Evolutionary conservation across 2,797 vertebrate species (phyloP).

Genomic region (Galagoides demidoff): DNA sequence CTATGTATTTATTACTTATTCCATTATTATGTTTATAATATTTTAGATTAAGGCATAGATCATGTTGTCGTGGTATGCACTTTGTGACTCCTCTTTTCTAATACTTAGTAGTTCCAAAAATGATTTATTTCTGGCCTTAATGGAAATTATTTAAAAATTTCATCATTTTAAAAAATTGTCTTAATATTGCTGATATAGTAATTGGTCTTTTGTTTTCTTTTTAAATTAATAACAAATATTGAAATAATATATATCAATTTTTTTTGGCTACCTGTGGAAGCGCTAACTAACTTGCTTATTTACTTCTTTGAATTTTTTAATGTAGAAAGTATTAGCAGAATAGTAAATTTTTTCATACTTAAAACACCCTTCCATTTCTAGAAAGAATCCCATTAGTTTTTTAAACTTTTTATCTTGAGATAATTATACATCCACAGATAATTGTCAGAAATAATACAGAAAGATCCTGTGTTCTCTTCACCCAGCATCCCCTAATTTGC

Average conservation of each 20-base stretch:
- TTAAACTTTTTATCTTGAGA: neutral
- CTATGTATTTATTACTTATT: neutral
- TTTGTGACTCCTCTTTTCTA: neutral
- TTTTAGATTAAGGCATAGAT: neutral
- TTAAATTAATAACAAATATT: conserved; percentile 20
- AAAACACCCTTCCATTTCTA: neutral
- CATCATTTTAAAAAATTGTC: neutral
- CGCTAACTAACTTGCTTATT: neutral
- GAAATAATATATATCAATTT: neutral
- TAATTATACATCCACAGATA: neutral
- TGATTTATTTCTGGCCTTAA: neutral
- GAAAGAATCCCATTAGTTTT: neutral
- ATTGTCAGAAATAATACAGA: neutral
- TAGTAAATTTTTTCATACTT: neutral
- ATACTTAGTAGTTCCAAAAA: neutral
- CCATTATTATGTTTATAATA: neutral
- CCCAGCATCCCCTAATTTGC: neutral
- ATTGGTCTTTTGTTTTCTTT: conserved; percentile 24
- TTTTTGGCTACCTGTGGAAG: neutral
- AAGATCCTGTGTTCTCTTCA: neutral
- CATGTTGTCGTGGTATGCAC: neutral
- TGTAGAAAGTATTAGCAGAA: neutral
- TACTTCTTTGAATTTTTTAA: neutral
- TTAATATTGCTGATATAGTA: neutral
- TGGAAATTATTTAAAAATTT: neutral